Base-by-base conservation (phyloP, 1,140 invertebrate species). In the Drosophila triauraria region DNA sequence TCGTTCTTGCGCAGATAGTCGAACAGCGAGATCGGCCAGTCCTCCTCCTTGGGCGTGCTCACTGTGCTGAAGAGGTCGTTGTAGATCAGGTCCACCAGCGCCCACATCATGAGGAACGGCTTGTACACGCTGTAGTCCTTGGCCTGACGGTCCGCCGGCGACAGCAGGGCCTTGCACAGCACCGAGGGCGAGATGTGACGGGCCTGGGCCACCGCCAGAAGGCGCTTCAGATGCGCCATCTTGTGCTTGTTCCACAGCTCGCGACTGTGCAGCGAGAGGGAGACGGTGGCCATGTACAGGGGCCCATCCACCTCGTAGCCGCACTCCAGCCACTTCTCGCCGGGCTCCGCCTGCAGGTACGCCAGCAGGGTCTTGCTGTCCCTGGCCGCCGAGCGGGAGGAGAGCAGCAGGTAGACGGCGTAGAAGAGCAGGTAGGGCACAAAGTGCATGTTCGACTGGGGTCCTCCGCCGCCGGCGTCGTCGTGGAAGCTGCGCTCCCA, bases 371-470 rank as follows among this genome's bases (percentile, higher is more conserved):
- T 95, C 87, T 96, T 95, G 67, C 96, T 96, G 93, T 98, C 97
- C 75, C 96, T 94, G 5, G 94, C 64, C 7, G 85, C 87, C 1
- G 90, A 91, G 9, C 92, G 88, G 1, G 86, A 91, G 8, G 92
- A 93, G 30, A 93, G 78, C 38, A 93, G 60, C 50, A 99, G 97
- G 93, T 99, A 99, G 3, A 99, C 95, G 20, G 97, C 97, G 95
- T 99, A 98, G 92, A 99, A 98, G 61, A 98, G 95, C 35, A 99
- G 94, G 93, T 99, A 99, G 23, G 99, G 98, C 60, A 99, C 95
- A 77, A 99, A 95, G 93, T 99, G 98, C 96, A 99, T 97, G 93
- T 99, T 99, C 27, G 98, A 99, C 91, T 99, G 97, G 10, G 97
- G 97, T 15, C 98, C 97, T 74, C 98, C 99, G 72, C 99, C 99